Conservation (phyloP, 2,888 invertebrate species). For the Leptura quadrifasciata region DNA sequence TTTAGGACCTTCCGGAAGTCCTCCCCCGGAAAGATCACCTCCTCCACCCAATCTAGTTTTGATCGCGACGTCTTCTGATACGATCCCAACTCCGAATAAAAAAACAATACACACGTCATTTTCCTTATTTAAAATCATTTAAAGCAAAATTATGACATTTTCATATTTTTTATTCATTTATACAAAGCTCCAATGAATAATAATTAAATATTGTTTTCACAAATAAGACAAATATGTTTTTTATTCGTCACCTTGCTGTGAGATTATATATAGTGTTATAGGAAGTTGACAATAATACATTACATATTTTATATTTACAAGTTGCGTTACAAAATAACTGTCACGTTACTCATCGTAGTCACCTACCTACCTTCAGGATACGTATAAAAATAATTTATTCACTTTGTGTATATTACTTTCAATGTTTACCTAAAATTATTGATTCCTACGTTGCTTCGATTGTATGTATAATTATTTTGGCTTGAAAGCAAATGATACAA, state of each 20-base stretch:
- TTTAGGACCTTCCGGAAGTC: no score
- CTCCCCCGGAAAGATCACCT: no score
- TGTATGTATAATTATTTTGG: constrained; percentile 2
- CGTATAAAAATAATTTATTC: background rate
- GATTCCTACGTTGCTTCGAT: background rate
- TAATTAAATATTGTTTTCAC: background rate
- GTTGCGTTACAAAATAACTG: background rate
- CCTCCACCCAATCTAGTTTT: no score
- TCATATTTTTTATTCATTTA: no score
- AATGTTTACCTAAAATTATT: constrained; percentile 1
- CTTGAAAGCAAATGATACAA: constrained; percentile 7
- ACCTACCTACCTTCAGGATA: background rate
- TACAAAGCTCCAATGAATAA: no score
- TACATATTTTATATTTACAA: background rate
- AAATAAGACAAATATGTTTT: background rate
- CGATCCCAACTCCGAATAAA: no score
- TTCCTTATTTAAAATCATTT: no score
- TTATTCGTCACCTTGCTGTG: background rate
- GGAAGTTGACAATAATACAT: background rate
- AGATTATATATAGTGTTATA: background rate
- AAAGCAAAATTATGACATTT: no score
- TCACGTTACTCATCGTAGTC: background rate
- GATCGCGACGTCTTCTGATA: no score
- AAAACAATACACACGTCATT: no score
- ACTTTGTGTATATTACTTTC: background rate